These are phyloP conservation scores for Maccullochella peelii DNA, from an alignment of 2,113 vertebrate species.

Conservation along the genomic window DNA sequence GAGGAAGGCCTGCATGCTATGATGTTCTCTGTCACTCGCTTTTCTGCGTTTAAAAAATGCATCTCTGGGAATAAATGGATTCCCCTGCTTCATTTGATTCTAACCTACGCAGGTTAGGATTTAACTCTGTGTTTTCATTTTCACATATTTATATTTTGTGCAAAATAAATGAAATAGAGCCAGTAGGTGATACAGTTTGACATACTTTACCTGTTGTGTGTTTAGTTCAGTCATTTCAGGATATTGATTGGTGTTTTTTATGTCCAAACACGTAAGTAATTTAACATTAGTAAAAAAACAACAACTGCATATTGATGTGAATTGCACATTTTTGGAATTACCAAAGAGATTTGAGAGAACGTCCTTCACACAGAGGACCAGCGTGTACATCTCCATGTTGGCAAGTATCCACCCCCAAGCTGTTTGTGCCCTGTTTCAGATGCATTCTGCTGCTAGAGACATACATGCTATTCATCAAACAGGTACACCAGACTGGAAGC, in stretches of 20 bases:
- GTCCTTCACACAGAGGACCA: constrained; percentile 7
- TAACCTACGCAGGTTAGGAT: neutral
- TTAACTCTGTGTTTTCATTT: neutral
- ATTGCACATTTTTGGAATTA: neutral
- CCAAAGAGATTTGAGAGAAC: neutral
- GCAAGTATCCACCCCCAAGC: neutral
- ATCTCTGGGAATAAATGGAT: constrained; percentile 21
- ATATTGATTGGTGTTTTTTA: neutral
- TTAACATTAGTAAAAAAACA: neutral
- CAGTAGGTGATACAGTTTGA: neutral
- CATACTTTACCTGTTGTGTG: neutral
- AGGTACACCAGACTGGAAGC: constrained; percentile 10
- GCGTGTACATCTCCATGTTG: neutral
- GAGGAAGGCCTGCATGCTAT: constrained; percentile 11
- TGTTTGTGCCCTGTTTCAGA: constrained; percentile 21
- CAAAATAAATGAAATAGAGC: neutral
- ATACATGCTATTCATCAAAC: constrained; percentile 41
- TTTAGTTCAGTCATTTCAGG: neutral
- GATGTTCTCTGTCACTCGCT: constrained; percentile 34
- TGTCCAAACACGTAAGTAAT: neutral
- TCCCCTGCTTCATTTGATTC: neutral
- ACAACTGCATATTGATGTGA: neutral
- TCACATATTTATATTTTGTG: neutral
- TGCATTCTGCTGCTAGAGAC: constrained; percentile 10
- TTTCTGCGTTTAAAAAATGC: constrained; percentile 35